Evolutionary conservation across 2,113 vertebrate species (phyloP).

Genomic region (Mesocricetus auratus): DNA sequence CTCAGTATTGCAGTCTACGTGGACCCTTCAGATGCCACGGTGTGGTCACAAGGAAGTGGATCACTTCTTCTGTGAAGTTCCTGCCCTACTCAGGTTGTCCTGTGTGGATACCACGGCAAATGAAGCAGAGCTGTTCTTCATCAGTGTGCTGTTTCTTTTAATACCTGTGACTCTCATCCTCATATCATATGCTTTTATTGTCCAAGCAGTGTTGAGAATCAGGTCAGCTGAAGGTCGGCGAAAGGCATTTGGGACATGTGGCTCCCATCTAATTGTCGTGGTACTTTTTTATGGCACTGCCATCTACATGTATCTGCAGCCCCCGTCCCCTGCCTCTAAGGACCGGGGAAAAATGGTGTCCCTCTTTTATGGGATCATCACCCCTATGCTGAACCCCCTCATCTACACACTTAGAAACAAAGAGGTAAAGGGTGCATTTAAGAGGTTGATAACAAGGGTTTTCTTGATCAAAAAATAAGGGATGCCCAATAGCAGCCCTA

Average conservation of each 20-base stretch:
- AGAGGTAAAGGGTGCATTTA: slow-evolving; percentile 69
- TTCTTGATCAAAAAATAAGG: neutral
- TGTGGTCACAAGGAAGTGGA: slow-evolving; percentile 71
- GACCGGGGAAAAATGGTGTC: slow-evolving; percentile 75
- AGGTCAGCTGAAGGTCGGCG: slow-evolving; percentile 50
- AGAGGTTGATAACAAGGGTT: neutral
- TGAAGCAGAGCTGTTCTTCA: slow-evolving; percentile 53
- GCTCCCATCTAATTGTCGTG: slow-evolving; percentile 71
- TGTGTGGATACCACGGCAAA: slow-evolving; percentile 70
- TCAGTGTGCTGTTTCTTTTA: slow-evolving; percentile 63
- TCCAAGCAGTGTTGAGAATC: slow-evolving; percentile 65
- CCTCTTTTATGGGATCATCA: slow-evolving; percentile 74
- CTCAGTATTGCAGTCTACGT: slow-evolving; percentile 60
- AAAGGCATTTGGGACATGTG: slow-evolving; percentile 74
- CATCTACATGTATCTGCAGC: slow-evolving; percentile 74
- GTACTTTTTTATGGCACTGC: slow-evolving; percentile 74
- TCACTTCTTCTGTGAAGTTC: slow-evolving; percentile 77
- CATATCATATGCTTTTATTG: slow-evolving; percentile 70
- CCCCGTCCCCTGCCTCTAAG: slow-evolving; percentile 45
- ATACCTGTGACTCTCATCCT: slow-evolving; percentile 54
- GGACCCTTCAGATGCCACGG: slow-evolving; percentile 65
- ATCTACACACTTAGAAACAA: slow-evolving; percentile 80
- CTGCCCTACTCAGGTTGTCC: slow-evolving; percentile 74
- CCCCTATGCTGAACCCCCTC: slow-evolving; percentile 77
- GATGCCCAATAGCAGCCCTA: neutral